Evolutionary conservation across 2,113 vertebrate genomes (phyloP), one percentile per base, ranked within the genome.

Genomic region (Corythoichthys intestinalis): DNA sequence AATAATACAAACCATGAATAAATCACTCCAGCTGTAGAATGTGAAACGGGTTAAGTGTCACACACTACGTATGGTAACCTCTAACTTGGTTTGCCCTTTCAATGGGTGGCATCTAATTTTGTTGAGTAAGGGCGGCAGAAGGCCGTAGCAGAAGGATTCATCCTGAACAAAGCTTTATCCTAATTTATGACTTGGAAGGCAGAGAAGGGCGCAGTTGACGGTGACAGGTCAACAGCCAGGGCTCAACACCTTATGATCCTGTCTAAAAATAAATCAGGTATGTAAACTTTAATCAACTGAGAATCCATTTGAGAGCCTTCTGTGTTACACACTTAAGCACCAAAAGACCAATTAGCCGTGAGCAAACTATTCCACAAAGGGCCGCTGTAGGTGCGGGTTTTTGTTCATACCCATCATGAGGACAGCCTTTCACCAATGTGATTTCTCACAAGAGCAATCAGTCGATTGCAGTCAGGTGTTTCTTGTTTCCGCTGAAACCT

Each of bases 121-220:
- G 28, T 58, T 66, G 34, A 66, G 64, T 35, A 66, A 65, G 68
- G 82, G 73, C 73, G 74, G 82, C 80, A 84, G 69, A 87, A 73
- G 77, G 76, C 60, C 66, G 56, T 50, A 78, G 66, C 46, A 48
- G 58, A 70, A 52, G 75, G 69, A 60, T 70, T 50, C 67, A 54
- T 9, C 1, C 65, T 54, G 74, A 82, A 87, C 79, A 88, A 87
- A 83, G 86, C 79, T 73, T 75, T 63, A 2, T 60, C 65, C 65
- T 74, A 81, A 86, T 89, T 85, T 90, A 89, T 81, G 76, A 76
- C 62, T 76, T 69, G 70, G 72, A 69, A 72, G 49, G 69, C 74
- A 79, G 78, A 77, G 58, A 67, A 66, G 47, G 75, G 71, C 10
- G 67, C 65, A 62, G 63, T 70, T 76, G 1, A 59, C 49, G 46